Conservation (phyloP, 2,797 vertebrate species). For the Todus mexicanus region DNA sequence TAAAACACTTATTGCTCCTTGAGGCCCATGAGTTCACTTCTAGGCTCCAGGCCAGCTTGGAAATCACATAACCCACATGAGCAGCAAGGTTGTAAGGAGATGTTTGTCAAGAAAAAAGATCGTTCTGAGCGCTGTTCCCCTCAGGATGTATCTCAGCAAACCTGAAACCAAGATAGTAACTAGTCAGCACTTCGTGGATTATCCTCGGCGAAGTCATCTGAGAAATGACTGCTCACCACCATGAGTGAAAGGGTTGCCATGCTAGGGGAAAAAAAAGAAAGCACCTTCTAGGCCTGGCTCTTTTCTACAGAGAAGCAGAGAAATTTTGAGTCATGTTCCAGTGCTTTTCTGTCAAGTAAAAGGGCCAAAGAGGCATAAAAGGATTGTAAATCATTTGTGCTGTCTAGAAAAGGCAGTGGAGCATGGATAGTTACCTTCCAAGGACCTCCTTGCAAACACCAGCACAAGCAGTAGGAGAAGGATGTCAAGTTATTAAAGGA, state of each 20-base stretch:
- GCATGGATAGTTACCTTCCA: background rate
- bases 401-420: background rate
- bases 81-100: slow-evolving; percentile 25
- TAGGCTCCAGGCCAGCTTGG: slow-evolving; percentile 45
- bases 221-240: background rate
- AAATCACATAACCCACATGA: slow-evolving; percentile 41
- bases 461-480: background rate
- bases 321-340: background rate
- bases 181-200: background rate
- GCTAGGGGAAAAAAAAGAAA: background rate
- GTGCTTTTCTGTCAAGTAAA: background rate
- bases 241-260: background rate
- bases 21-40: slow-evolving; percentile 58
- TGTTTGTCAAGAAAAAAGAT: slow-evolving; percentile 2
- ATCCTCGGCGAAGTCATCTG: background rate
- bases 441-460: background rate
- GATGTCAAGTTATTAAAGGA: background rate
- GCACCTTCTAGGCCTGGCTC: background rate
- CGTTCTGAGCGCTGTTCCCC: background rate
- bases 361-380: background rate
- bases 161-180: background rate
- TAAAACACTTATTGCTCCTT: slow-evolving; percentile 50
- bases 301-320: background rate
- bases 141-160: background rate
- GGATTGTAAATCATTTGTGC: background rate